These are phyloP conservation scores for Rhabdomys pumilio DNA, from an alignment of 2,797 vertebrate genomes.

Conservation along the genomic window DNA sequence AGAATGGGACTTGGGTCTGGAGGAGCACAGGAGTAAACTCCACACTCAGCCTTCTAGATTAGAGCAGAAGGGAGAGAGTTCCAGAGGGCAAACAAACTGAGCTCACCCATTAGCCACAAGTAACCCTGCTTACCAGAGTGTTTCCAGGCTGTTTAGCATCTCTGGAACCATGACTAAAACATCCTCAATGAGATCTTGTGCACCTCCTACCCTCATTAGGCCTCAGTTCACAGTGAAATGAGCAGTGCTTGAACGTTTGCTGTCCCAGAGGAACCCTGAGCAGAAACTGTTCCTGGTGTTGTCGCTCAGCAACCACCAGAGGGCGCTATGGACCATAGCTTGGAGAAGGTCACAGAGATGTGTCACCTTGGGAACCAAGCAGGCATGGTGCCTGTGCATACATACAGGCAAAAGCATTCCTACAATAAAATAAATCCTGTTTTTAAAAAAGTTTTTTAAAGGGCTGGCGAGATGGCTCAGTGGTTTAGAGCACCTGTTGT, in stretches of 20 bases:
- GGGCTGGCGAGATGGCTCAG: neutral
- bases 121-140: neutral
- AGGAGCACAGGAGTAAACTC: neutral
- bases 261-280: neutral
- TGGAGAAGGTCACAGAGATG: neutral
- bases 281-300: neutral
- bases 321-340: neutral
- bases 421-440: neutral
- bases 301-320: slow-evolving; percentile 30
- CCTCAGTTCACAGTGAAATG: neutral
- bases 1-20: neutral
- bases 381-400: neutral
- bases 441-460: neutral
- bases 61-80: neutral
- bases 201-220: neutral
- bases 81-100: neutral
- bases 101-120: neutral
- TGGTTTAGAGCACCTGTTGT: neutral
- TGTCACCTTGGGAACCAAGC: neutral
- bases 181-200: neutral
- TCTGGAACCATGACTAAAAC: neutral
- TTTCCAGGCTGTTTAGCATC: neutral
- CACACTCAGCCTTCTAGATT: neutral
- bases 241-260: neutral
- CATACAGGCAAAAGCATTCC: no score